Evolutionary conservation across 2,113 vertebrate genomes (phyloP).

Genomic region (Fulmarus glacialis): DNA sequence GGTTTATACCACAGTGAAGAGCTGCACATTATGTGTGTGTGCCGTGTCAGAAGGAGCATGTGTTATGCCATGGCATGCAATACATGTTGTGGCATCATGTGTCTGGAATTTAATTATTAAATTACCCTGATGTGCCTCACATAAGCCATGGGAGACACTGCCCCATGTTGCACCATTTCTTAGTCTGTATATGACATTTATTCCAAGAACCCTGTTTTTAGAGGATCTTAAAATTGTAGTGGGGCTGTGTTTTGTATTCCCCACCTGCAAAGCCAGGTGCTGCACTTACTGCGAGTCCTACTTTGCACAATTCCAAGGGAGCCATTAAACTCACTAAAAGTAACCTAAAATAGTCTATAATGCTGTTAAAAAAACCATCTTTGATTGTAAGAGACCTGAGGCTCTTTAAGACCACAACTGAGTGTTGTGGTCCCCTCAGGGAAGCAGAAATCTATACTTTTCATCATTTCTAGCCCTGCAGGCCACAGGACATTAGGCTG

Average conservation of each 20-base stretch:
- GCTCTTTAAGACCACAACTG: background rate
- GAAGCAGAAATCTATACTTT: background rate
- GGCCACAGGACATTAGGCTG: background rate
- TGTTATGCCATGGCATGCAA: background rate
- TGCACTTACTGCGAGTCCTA: background rate
- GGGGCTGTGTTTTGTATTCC: background rate
- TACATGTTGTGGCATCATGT: rapidly evolving
- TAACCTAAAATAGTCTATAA: background rate
- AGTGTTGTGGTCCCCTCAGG: background rate
- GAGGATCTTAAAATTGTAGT: background rate
- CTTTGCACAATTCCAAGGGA: background rate
- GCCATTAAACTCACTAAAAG: conserved; percentile 7
- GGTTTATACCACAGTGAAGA: background rate
- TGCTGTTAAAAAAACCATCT: background rate
- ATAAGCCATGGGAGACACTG: background rate
- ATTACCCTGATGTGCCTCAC: background rate
- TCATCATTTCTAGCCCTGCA: background rate
- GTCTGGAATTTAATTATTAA: background rate
- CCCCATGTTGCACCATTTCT: background rate
- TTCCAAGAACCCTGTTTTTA: background rate
- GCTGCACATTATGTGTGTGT: background rate
- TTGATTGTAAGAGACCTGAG: conserved; percentile 7
- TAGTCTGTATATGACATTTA: background rate
- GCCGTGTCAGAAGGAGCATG: rapidly evolving
- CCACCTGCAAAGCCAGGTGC: background rate